A percentile compares a stretch with the other conserved stretches of the same genome.
Evolutionary conservation across 2,888 invertebrate genomes (phyloP).

Genomic region (Gastracanthus pulcherrimus): DNA sequence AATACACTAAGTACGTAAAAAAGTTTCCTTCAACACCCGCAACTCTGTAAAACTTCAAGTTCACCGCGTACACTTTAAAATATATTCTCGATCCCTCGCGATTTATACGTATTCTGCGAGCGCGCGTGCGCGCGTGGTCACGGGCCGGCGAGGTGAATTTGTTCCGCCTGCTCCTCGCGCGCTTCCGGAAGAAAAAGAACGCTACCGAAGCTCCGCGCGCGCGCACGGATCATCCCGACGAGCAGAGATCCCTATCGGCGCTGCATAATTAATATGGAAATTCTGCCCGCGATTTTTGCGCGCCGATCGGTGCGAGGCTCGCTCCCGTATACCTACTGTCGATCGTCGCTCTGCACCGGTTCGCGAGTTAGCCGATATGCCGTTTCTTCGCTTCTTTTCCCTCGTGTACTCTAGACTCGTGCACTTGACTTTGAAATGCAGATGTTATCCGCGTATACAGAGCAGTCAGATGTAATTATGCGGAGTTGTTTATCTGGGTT

Average conservation of each 20-base stretch:
- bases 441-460: not conserved
- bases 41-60: too few species aligned
- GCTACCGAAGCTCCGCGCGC: not conserved
- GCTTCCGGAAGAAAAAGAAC: conserved; percentile 48
- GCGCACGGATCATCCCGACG: conserved; percentile 7
- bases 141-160: conserved; percentile 47
- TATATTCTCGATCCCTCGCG: not conserved
- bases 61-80: not conserved
- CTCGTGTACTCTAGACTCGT: too few species aligned
- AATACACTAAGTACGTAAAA: too few species aligned
- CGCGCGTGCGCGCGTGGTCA: not conserved
- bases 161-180: conserved; percentile 50
- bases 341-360: not conserved
- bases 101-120: not conserved
- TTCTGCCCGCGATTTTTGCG: conserved; percentile 44
- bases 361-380: not conserved
- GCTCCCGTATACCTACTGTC: not conserved
- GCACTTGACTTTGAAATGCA: not conserved
- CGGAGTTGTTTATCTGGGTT: not conserved
- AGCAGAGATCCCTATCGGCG: conserved; percentile 5
- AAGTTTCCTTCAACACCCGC: too few species aligned
- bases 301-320: not conserved
- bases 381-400: too few species aligned
- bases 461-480: not conserved
- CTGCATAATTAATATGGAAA: conserved; percentile 51